Conservation (phyloP, 2,797 vertebrate species). For the Danio aesculapii region DNA sequence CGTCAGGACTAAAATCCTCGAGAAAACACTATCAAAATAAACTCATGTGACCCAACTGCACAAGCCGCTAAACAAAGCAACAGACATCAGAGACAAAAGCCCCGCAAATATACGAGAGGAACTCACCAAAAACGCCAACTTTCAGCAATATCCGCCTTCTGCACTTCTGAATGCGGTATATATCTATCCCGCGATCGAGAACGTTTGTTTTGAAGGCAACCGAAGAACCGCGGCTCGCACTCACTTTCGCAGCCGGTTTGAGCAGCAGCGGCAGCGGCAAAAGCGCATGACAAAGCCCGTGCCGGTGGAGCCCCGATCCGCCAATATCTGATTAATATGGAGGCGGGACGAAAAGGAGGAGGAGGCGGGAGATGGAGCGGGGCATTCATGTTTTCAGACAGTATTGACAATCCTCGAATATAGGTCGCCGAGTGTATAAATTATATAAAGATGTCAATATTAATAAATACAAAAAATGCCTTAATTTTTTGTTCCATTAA, state of each 20-base stretch:
- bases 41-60: slow-evolving; percentile 38
- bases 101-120: slow-evolving; percentile 35
- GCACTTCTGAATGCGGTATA: background rate
- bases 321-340: slow-evolving; percentile 88
- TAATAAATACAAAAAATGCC: background rate
- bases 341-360: slow-evolving; percentile 61
- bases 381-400: slow-evolving; percentile 79
- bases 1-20: background rate
- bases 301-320: slow-evolving; percentile 78
- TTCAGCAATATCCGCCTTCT: slow-evolving; percentile 31
- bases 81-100: slow-evolving; percentile 55
- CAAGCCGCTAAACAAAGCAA: slow-evolving; percentile 45
- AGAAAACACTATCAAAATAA: background rate
- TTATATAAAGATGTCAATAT: background rate
- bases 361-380: slow-evolving; percentile 33
- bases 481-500: too few relatives aligned
- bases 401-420: slow-evolving; percentile 75
- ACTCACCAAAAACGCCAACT: slow-evolving; percentile 48
- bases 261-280: slow-evolving; percentile 26
- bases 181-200: background rate
- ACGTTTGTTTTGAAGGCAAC: background rate
- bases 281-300: slow-evolving; percentile 79
- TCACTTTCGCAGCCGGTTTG: slow-evolving; percentile 24
- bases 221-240: background rate
- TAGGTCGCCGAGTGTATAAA: background rate